phyloP scores from a whole-genome alignment of 1,140 invertebrate genomes.

The Oryctes rhinoceros region DNA sequence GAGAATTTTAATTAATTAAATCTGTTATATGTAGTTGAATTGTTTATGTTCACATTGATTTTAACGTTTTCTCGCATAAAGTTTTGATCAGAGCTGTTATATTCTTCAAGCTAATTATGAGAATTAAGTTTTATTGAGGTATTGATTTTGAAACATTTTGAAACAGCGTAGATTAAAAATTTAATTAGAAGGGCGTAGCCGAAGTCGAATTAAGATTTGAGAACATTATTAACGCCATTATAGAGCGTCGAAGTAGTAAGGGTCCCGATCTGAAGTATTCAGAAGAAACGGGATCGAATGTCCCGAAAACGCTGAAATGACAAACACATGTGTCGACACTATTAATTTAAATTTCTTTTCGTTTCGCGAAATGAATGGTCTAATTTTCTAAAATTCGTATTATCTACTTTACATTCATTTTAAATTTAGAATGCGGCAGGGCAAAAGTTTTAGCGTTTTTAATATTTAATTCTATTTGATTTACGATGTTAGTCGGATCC shows the following conservation, averaged over 20 bases:
- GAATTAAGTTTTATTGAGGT: too few relatives aligned
- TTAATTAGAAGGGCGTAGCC: too few relatives aligned
- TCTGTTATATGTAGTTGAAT: too few relatives aligned
- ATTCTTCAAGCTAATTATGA: too few relatives aligned
- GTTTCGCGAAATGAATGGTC: constrained; percentile 58
- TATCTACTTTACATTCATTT: constrained; percentile 63
- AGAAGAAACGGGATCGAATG: constrained; percentile 51
- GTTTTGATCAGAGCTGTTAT: too few relatives aligned
- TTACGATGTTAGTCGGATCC: constrained; percentile 60
- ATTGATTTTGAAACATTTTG: too few relatives aligned
- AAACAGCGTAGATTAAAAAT: not conserved
- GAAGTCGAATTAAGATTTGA: constrained; percentile 2
- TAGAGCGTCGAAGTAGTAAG: not conserved
- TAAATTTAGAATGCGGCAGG: constrained; percentile 58
- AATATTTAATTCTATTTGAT: constrained; percentile 63
- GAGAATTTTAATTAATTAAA: too few relatives aligned
- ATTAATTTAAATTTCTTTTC: constrained; percentile 62
- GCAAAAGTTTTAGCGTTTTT: constrained; percentile 59
- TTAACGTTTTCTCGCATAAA: too few relatives aligned
- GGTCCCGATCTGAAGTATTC: not conserved
- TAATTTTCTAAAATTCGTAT: constrained; percentile 61
- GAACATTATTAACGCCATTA: constrained; percentile 26
- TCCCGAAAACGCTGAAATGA: constrained; percentile 57
- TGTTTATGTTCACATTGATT: too few relatives aligned
- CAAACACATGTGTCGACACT: constrained; percentile 60